Evolutionary conservation across 2,888 invertebrate genomes (phyloP), one percentile per base, ranked within the genome.

Genomic region (Epistrophe eligans): DNA sequence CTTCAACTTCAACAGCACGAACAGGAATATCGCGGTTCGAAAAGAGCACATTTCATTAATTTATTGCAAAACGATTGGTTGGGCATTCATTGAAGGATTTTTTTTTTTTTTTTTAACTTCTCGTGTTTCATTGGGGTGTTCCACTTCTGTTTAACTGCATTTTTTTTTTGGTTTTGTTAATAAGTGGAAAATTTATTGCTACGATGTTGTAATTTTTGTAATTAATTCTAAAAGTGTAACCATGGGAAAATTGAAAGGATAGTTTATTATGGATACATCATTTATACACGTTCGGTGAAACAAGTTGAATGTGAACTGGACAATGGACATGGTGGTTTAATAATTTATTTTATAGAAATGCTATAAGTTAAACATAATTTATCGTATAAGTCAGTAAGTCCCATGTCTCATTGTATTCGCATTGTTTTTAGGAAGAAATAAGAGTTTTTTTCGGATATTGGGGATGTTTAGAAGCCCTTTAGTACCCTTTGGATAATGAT

Each of bases 141-240:
- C 77, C 50, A 80, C 73, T 85, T 70, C 43, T 81, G 57, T 71
- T 76, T 50, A 6, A 45, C 11, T 58, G 9, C 4, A 5, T 32
- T 32, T 32, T n/a, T 58, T 24, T 70, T 43, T 73, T 71, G 66
- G 64, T 79, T 66, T 64, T 87, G 64, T 62, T 87, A 72, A 87
- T 79, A 87, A 76, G 79, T 83, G 83, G 79, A 87, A 87, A 87
- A 87, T 87, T 82, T 87, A 87, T 83, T 87, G 87, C 79, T 76
- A 11, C 50, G 74, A 79, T 85, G 77, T 79, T 85, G 82, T 71
- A 71, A 74, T 71, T 77, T 77, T 60, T 81, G 77, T 85, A 82
- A 74, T 79, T 57, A 71, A 43, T 64, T 77, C 77, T 52, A 55
- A 40, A 62, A 73, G 58, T 73, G 67, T 77, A 40, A 60, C 45